Percentiles rank a stretch among this genome's conserved stretches.
Evolutionary conservation across 2,113 vertebrate species (phyloP).

Genomic region (Siniperca chuatsi): DNA sequence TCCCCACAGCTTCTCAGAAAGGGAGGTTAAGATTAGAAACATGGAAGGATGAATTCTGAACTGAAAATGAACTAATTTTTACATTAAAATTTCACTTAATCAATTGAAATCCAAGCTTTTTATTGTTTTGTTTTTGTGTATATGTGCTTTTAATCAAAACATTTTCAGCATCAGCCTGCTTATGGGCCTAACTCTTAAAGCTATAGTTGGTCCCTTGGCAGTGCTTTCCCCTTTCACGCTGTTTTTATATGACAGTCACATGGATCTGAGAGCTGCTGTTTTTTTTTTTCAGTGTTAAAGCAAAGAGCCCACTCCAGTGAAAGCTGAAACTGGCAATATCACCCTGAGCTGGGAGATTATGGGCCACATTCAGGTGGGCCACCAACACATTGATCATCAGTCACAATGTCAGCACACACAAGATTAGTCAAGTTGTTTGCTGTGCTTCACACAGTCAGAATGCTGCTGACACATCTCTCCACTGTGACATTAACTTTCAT

Average conservation of each 20-base stretch:
- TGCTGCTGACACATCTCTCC: conserved; percentile 71
- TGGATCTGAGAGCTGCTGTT: conserved; percentile 46
- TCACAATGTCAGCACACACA: conserved; percentile 73
- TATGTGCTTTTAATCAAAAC: conserved; percentile 46
- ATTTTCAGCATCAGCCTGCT: conserved; percentile 42
- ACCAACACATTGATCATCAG: conserved; percentile 72
- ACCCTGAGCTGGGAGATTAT: conserved; percentile 70
- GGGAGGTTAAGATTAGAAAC: conserved; percentile 36
- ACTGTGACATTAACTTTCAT: conserved; percentile 67
- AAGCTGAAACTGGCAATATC: conserved; percentile 66
- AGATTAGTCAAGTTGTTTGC: conserved; percentile 77
- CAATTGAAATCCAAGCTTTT: conserved; percentile 25
- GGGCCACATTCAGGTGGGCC: conserved; percentile 71
- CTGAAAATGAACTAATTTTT: conserved; percentile 13
- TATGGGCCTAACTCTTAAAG: conserved; percentile 37
- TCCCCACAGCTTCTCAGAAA: conserved; percentile 4
- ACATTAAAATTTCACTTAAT: conserved; percentile 13
- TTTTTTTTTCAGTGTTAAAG: conserved; percentile 33
- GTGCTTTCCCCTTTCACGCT: conserved; percentile 33
- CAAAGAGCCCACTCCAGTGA: conserved; percentile 57
- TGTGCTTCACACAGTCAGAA: conserved; percentile 63
- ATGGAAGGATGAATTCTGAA: conserved; percentile 24
- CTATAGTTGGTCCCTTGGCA: conserved; percentile 52
- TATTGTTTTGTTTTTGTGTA: conserved; percentile 45
- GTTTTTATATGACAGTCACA: conserved; percentile 50